Evolutionary conservation across 1,140 invertebrate species (phyloP).

Genomic region (Drosophila mauritiana): DNA sequence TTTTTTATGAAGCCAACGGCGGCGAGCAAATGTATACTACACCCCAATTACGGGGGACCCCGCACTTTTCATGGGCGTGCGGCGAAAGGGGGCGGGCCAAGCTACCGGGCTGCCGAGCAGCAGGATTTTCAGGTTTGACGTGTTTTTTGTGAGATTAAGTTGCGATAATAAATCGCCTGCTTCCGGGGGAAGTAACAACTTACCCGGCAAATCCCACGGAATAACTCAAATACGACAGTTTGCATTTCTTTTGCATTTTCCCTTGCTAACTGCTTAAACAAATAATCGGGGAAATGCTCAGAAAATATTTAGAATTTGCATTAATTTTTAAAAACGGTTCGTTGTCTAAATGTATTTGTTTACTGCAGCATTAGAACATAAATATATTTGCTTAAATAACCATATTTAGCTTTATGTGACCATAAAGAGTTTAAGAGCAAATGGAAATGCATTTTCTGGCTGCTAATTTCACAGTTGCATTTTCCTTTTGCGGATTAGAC

Average conservation of each 20-base stretch:
- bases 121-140: slow-evolving; percentile 44
- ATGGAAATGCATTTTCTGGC: too few relatives aligned
- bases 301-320: neutral
- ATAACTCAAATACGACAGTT: slow-evolving; percentile 37
- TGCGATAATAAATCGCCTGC: slow-evolving; percentile 48
- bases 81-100: neutral
- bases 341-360: neutral
- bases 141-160: slow-evolving; percentile 49
- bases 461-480: too few relatives aligned
- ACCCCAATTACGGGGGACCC: neutral
- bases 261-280: slow-evolving; percentile 4
- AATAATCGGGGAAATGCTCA: neutral
- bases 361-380: neutral
- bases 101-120: slow-evolving; percentile 2
- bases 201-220: slow-evolving; percentile 29
- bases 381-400: neutral
- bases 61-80: neutral
- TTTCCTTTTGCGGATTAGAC: neutral
- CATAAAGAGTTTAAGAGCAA: too few relatives aligned
- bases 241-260: slow-evolving; percentile 5
- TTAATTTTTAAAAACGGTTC: too few relatives aligned
- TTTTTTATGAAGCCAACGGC: slow-evolving; percentile 47
- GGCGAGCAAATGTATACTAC: slow-evolving; percentile 24
- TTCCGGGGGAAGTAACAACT: slow-evolving; percentile 42
- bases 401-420: too few relatives aligned